phyloP scores from a whole-genome alignment of 2,888 invertebrate species.

The Isotomurus palustris region DNA sequence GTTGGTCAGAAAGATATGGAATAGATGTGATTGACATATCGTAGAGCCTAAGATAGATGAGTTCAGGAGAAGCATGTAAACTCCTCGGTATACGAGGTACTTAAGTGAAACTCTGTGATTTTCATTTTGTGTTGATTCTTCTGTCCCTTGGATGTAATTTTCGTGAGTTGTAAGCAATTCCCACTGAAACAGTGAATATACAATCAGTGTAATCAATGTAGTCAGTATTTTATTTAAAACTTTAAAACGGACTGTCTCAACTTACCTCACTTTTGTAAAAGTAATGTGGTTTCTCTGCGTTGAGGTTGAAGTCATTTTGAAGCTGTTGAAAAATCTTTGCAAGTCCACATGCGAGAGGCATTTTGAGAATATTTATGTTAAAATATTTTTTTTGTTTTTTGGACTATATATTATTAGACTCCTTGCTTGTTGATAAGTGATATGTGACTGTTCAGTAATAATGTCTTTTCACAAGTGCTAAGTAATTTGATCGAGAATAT shows the following conservation, averaged over 20 bases:
- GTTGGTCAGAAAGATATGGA: conserved; percentile 29
- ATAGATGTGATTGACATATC: conserved; percentile 24
- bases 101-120: background rate
- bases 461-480: no score
- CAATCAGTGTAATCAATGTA: background rate
- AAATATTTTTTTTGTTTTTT: no score
- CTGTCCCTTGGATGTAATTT: background rate
- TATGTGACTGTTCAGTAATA: background rate
- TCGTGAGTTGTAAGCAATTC: background rate
- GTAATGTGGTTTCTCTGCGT: background rate
- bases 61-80: conserved; percentile 17
- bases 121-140: background rate
- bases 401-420: background rate
- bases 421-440: background rate
- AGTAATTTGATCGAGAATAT: no score
- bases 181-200: background rate
- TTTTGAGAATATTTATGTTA: no score
- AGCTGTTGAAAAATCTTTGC: background rate
- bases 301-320: background rate
- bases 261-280: conserved; percentile 7
- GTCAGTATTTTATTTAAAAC: background rate
- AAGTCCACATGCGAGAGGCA: background rate
- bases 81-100: conserved; percentile 20
- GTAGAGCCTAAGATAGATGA: conserved; percentile 19
- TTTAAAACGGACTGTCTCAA: background rate